These are phyloP conservation scores for Watsonalla cultraria DNA, from an alignment of 2,888 invertebrate genomes.

Conservation along the genomic window DNA sequence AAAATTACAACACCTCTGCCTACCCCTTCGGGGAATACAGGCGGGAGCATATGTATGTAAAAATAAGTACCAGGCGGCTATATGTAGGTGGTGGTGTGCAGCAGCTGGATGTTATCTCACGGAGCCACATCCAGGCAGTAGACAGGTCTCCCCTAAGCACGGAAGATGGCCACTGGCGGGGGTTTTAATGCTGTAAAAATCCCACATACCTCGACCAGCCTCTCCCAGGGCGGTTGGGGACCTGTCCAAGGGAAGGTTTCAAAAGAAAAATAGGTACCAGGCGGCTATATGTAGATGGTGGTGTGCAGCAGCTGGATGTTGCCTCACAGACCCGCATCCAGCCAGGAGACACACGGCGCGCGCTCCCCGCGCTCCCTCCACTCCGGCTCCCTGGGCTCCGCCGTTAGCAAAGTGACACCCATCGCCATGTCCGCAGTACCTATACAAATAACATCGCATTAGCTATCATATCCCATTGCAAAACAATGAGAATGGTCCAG, in stretches of 20 bases:
- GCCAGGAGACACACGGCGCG: slow-evolving; percentile 80
- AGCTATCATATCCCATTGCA: slow-evolving; percentile 10
- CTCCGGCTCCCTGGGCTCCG: slow-evolving; percentile 57
- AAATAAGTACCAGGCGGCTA: slow-evolving; percentile 83
- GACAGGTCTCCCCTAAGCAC: no score
- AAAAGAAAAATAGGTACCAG: slow-evolving; percentile 58
- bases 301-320: slow-evolving; percentile 76
- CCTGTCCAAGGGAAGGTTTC: no score
- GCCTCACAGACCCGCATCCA: slow-evolving; percentile 84
- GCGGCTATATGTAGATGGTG: slow-evolving; percentile 81
- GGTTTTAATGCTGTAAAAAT: no score
- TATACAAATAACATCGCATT: slow-evolving; percentile 32
- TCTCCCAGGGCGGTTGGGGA: no score
- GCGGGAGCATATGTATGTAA: no score
- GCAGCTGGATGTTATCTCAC: slow-evolving; percentile 77
- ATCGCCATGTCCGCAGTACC: slow-evolving; percentile 88
- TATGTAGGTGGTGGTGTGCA: slow-evolving; percentile 80
- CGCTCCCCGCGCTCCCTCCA: slow-evolving; percentile 80
- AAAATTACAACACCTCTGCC: no score
- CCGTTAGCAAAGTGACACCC: slow-evolving; percentile 81
- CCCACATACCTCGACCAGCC: no score
- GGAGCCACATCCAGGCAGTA: slow-evolving; percentile 87
- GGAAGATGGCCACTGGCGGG: no score
- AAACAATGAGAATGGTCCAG: no score
- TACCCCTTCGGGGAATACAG: no score